Conservation (phyloP, 2,113 vertebrate species). For the Alexandromys fortis region DNA sequence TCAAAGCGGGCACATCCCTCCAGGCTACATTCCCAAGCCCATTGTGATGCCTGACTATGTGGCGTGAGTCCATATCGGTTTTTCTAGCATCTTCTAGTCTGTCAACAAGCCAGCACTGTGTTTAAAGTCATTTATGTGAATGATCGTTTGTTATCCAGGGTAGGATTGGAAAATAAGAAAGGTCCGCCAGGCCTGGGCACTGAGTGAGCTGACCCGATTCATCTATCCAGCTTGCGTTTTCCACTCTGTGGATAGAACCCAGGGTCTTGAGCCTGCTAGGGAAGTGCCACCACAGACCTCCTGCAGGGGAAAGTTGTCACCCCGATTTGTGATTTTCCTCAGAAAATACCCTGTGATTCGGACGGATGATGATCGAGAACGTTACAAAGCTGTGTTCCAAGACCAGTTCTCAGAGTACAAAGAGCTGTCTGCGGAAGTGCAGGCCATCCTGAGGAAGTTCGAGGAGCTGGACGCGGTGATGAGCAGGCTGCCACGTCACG, state of each 20-base stretch:
- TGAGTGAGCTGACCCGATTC: background rate
- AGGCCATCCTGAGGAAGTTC: constrained; percentile 90
- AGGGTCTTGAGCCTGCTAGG: background rate
- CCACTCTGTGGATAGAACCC: too few relatives aligned
- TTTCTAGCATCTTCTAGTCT: background rate
- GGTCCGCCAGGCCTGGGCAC: rapidly evolving
- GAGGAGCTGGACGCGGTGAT: constrained; percentile 93
- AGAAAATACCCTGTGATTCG: constrained; percentile 95
- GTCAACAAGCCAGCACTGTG: background rate
- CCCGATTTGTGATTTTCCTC: background rate
- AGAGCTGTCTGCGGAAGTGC: constrained; percentile 94
- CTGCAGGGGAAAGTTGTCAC: background rate
- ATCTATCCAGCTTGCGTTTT: background rate
- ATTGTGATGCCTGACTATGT: constrained; percentile 96
- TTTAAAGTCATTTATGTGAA: background rate
- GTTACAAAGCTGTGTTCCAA: constrained; percentile 96
- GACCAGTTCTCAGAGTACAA: constrained; percentile 98
- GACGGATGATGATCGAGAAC: constrained; percentile 92
- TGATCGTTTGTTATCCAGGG: background rate
- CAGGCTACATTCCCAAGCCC: constrained; percentile 96
- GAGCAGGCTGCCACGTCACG: constrained; percentile 86
- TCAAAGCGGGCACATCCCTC: constrained; percentile 92
- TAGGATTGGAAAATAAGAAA: background rate
- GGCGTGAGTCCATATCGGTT: constrained; percentile 88
- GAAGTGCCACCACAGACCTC: background rate